Evolutionary conservation across 2,113 vertebrate species (phyloP), one percentile per base, ranked within the genome.

Genomic region (Boleophthalmus pectinirostris): DNA sequence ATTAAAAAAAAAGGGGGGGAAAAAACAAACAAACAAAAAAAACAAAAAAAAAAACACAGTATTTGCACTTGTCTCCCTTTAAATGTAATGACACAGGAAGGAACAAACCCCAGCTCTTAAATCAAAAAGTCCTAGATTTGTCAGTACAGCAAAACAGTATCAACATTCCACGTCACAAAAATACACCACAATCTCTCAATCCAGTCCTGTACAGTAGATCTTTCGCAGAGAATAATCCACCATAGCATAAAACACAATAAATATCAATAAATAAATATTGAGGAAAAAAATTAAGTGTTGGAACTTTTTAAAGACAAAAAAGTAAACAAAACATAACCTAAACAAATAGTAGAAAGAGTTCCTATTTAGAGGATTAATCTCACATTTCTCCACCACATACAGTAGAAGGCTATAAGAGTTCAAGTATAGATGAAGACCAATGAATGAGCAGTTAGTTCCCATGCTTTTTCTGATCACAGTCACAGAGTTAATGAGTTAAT

Each of bases 211-310:
- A 89, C 85, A 88, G 83, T 76, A 72, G 70, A 16, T 82, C 73
- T 84, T 78, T 80, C 68, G 68, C 69, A 84, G 82, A 67, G 20
- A 69, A 75, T 49, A 66, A 73, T 64, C 82, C 65, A 72, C 38
- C 47, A 85, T 14, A 65, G 85, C 60, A 47, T 74, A 72, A 68
- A 75, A 70, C 66, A 86, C 79, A 90, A 89, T 91, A 88, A 92
- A 89, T 91, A 92, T 77, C 75, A 91, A 90, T 92, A 92, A 92
- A 92, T 92, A 85, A 91, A 91, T 51, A 77, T 77, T 73, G 75
- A 72, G 77, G n/a, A 73, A 75, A 79, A 74, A 84, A 51, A 80
- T 81, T 46, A 33, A 61, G 6, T 18, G 25, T 33, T 56, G 57
- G 77, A 81, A 77, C 60, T 77, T 60, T 61, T 61, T 33, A 33